Evolutionary conservation across 2,888 invertebrate species (phyloP), one percentile per base, ranked within the genome.

Genomic region (Rosalia funebris): DNA sequence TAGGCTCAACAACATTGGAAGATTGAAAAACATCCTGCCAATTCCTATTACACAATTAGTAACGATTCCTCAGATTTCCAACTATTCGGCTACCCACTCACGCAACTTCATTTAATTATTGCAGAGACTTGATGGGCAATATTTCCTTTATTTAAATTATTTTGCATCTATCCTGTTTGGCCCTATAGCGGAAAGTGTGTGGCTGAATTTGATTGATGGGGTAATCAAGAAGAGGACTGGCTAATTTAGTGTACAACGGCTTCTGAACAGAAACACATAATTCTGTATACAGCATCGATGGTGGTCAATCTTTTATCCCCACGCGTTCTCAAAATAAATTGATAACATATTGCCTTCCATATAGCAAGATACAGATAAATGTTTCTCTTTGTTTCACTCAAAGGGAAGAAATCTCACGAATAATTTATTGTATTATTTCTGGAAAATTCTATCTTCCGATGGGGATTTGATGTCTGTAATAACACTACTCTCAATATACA

Each of bases 121-220:
- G 17, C 7, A 42, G 17, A 10, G 10, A 42, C 16, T 1, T 17
- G 11, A 11, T 16, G 14, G 50, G n/a, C 16, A 17, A 17, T 48
- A 39, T 37, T 50, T 39, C 36, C 39, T 20, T 37, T 19, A 50
- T 39, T 50, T 50, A 19, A 63, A 60, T 54, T 60, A 63, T 63
- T 60, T 60, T 59, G 50, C 55, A 63, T 57, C 57, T 63, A 37
- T 53, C 57, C 62, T 37, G 53, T 44, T 53, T 52, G 50, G 60
- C 63, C 57, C 60, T 31, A 54, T 41, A 39, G 20, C 44, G 57
- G 46, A 48, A n/a, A 63, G 73, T 71, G 72, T 75, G 75, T 67
- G 73, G 73, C 71, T 73, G 74, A 75, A 74, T 75, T 75, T 77
- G 77, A 76, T 75, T 70, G 74, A 77, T 77, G 73, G 69, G 62